These are phyloP conservation scores for Stylophora pistillata DNA, from an alignment of 64 coral and sea anemone species.

Conservation along the genomic window DNA sequence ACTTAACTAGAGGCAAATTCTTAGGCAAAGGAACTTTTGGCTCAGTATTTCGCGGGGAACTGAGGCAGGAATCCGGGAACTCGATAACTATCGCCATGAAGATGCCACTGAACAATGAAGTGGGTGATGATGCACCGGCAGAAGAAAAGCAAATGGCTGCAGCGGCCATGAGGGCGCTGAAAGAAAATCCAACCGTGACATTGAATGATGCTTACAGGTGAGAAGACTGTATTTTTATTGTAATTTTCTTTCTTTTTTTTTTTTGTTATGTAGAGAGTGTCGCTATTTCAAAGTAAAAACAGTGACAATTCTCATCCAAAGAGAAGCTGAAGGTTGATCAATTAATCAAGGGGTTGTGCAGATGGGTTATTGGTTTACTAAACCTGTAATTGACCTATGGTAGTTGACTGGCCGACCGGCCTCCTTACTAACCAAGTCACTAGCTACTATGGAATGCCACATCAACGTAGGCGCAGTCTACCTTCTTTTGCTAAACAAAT, in stretches of 20 bases:
- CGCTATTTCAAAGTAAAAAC: too few relatives aligned
- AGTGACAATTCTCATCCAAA: too few relatives aligned
- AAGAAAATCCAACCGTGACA: slow-evolving; percentile 85
- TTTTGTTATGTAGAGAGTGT: too few relatives aligned
- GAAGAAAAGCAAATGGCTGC: slow-evolving; percentile 83
- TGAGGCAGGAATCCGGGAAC: slow-evolving; percentile 55
- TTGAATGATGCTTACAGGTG: slow-evolving; percentile 95
- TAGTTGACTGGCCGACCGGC: background rate
- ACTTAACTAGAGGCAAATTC: slow-evolving; percentile 75
- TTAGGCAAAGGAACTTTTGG: slow-evolving; percentile 96
- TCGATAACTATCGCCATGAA: slow-evolving; percentile 83
- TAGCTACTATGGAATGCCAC: too few relatives aligned
- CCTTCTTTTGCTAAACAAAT: too few relatives aligned
- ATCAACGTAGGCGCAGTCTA: too few relatives aligned
- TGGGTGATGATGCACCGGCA: slow-evolving; percentile 72
- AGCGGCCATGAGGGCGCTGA: slow-evolving; percentile 72
- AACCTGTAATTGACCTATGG: too few relatives aligned
- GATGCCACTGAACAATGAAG: slow-evolving; percentile 97
- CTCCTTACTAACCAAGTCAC: background rate
- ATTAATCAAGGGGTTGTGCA: too few relatives aligned
- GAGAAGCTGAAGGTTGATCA: too few relatives aligned
- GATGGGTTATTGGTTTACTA: too few relatives aligned
- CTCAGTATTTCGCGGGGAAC: slow-evolving; percentile 91
- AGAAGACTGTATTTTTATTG: background rate
- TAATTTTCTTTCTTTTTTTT: background rate